These are phyloP conservation scores for Molothrus aeneus DNA, from an alignment of 2,797 vertebrate species.

Conservation along the genomic window DNA sequence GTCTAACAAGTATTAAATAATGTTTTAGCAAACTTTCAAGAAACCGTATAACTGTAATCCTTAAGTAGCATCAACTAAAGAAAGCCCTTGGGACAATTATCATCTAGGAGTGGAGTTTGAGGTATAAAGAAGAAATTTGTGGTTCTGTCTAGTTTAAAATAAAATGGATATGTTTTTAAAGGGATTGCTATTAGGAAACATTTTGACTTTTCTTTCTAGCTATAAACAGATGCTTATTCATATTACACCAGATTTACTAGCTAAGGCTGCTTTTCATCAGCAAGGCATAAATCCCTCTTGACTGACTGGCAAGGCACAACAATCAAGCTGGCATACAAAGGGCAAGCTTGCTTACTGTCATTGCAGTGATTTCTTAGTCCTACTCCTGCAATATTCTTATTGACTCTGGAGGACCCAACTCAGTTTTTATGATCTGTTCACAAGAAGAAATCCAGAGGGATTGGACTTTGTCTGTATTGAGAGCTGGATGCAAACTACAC, in stretches of 20 bases:
- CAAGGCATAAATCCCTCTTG: slow-evolving; percentile 32
- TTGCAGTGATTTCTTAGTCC: neutral
- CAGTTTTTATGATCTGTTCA: neutral
- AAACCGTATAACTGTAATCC: neutral
- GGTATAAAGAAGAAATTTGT: slow-evolving; percentile 7
- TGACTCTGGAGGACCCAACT: neutral
- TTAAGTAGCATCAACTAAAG: neutral
- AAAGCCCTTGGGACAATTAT: neutral
- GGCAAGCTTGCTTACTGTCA: neutral
- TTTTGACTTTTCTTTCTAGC: slow-evolving; percentile 22
- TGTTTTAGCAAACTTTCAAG: neutral
- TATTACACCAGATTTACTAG: slow-evolving; percentile 35
- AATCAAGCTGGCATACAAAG: neutral
- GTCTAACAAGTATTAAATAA: slow-evolving; percentile 21
- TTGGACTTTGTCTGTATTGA: neutral
- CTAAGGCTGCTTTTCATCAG: slow-evolving; percentile 47
- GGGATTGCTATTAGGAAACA: slow-evolving; percentile 3
- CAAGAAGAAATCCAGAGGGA: neutral
- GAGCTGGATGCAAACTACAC: neutral
- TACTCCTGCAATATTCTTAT: neutral
- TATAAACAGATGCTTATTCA: slow-evolving; percentile 46
- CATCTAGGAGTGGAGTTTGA: neutral
- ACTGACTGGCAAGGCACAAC: neutral
- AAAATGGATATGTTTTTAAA: neutral
- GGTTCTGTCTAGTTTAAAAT: slow-evolving; percentile 15